A percentile compares a stretch with the other conserved stretches of the same genome.
These are phyloP conservation scores for Junonia oenone DNA, from an alignment of 2,888 invertebrate genomes.

Conservation along the genomic window DNA sequence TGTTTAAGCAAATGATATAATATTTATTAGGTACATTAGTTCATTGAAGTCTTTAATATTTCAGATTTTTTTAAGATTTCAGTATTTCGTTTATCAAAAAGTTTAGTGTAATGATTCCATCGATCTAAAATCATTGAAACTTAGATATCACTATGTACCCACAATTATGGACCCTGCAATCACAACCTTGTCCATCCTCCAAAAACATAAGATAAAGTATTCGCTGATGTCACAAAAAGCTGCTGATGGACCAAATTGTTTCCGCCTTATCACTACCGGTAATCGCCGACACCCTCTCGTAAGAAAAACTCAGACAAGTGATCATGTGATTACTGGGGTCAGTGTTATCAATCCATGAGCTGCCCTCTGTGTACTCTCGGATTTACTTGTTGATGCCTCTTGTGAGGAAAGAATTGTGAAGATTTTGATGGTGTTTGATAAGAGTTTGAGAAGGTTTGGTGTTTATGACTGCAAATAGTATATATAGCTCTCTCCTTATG, in stretches of 20 bases:
- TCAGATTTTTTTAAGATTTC: too few species aligned
- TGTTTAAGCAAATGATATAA: too few species aligned
- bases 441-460: not conserved
- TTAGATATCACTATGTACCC: too few species aligned
- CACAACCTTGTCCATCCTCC: too few species aligned
- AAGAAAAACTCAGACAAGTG: conserved; percentile 23
- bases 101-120: too few species aligned
- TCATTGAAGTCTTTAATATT: too few species aligned
- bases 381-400: conserved; percentile 27
- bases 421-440: not conserved
- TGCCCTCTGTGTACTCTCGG: conserved; percentile 25
- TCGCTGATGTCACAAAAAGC: not conserved
- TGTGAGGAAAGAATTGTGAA: not conserved
- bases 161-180: too few species aligned
- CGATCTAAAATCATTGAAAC: too few species aligned
- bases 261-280: conserved; percentile 23
- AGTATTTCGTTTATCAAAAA: too few species aligned
- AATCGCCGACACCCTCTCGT: conserved; percentile 8
- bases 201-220: not conserved
- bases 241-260: conserved; percentile 23
- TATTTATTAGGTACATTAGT: too few species aligned
- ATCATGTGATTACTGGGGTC: conserved; percentile 38
- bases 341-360: conserved; percentile 44
- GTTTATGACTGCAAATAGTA: too few species aligned
- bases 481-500: too few species aligned